Evolutionary conservation across 2,888 invertebrate genomes (phyloP), one percentile per base, ranked within the genome.

Genomic region (Cylloceria caligata): DNA sequence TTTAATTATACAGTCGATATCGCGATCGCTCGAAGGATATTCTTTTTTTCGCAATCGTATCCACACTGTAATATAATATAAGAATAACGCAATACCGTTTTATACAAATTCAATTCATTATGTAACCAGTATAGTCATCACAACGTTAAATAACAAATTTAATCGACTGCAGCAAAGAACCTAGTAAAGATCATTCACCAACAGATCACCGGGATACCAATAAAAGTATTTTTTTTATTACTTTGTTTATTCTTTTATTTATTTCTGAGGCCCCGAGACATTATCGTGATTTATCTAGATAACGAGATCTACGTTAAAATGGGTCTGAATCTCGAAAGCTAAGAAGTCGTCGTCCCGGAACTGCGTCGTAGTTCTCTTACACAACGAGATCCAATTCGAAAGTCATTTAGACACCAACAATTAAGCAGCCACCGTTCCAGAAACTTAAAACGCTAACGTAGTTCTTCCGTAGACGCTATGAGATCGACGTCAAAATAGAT

Each of bases 1-100:
- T 83, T 55, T 72, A 79, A 81, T 79, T 76, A 60, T 79, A 60
- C 67, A 71, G 27, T 65, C 47, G 57, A 81, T 42, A 74, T 55
- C 45, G 49, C 71, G 42, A 60, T 47, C 16, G 13, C 55, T 74
- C 52, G 65, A 42, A 11, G 2, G 5, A 13, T 36, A 30, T 42
- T 34, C 47, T 62, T 42, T 55, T 65, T 30, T 39, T 24, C n/a
- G 19, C 27, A 9, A 49, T 52, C 67, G 73, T 19, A 42, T 30
- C 42, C 19, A 9, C 42, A 34, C 19, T 34, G 42, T 19, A 34
- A 13, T 72, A 21, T 45, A 64, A 57, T n/a, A 16, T 27, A 4
- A 16, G n/a, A 6, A n/a, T 16, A 36, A 21, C 47, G 34, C 52
- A 24, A 69, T 55, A 49, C 9, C 19, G 19, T 9, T 7, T 49